These are phyloP conservation scores for Mesorhabditis spiculigera DNA, from an alignment of 2,888 invertebrate genomes.

Conservation along the genomic window DNA sequence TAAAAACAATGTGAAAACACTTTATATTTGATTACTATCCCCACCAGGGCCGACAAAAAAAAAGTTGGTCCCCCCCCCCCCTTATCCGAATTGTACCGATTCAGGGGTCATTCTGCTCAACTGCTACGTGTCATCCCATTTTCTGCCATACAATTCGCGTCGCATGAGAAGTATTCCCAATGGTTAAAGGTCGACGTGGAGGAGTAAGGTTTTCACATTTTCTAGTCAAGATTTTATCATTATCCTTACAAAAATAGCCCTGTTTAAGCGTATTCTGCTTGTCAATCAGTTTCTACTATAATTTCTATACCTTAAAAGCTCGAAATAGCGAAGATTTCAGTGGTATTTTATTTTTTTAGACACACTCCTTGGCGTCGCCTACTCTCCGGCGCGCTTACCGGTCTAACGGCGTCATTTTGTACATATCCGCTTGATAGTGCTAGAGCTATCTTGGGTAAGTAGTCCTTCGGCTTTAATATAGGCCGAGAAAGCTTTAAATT, in stretches of 20 bases:
- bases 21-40: no score
- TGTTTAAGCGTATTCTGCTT: no score
- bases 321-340: no score
- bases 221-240: not conserved
- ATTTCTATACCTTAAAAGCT: no score
- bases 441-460: slow-evolving; percentile 1
- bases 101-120: slow-evolving; percentile 5
- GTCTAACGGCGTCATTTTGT: not conserved
- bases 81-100: no score
- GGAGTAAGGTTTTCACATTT: not conserved
- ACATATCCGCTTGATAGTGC: not conserved
- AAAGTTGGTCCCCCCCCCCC: no score
- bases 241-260: not conserved
- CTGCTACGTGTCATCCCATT: not conserved
- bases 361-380: not conserved
- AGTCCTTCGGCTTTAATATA: not conserved
- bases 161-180: slow-evolving; percentile 4
- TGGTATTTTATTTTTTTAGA: not conserved
- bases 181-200: slow-evolving; percentile 6
- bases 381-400: not conserved
- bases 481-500: no score
- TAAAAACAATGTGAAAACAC: no score
- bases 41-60: no score
- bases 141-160: not conserved
- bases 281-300: no score